Evolutionary conservation across 1,140 invertebrate species (phyloP).

Genomic region (Berghia stephanieae): DNA sequence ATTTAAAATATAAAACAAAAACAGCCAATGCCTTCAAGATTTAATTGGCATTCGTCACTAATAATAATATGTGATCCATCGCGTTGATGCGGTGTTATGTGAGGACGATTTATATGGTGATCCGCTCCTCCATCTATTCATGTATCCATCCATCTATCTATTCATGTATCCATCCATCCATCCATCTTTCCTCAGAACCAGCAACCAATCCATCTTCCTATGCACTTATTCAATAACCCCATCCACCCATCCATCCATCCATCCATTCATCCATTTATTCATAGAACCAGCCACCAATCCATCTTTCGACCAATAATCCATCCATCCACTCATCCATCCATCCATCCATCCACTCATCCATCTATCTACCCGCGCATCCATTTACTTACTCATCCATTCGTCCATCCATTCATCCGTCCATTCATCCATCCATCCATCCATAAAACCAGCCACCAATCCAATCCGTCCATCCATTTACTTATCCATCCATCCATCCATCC

Average conservation of each 20-base stretch:
- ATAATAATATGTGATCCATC: not conserved
- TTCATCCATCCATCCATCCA: too few relatives aligned
- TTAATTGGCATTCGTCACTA: not conserved
- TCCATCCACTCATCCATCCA: not conserved
- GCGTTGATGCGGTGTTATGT: not conserved
- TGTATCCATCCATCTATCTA: not conserved
- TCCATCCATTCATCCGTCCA: too few relatives aligned
- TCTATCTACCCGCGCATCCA: not conserved
- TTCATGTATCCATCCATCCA: not conserved
- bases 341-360: not conserved
- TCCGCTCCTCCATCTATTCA: not conserved
- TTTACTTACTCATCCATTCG: too few relatives aligned
- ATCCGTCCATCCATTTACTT: too few relatives aligned
- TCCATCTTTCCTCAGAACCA: not conserved
- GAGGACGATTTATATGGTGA: conserved; percentile 7
- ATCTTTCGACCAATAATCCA: not conserved
- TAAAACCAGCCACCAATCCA: too few relatives aligned
- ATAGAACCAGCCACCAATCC: not conserved
- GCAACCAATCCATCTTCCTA: not conserved
- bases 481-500: too few relatives aligned
- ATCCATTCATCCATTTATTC: not conserved
- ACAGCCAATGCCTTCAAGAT: not conserved
- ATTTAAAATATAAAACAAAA: not conserved
- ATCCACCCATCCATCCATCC: not conserved
- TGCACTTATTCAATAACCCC: not conserved